Percentiles rank a stretch among this genome's conserved stretches.
Evolutionary conservation across 2,113 vertebrate genomes (phyloP).

Genomic region (Brachirus orientalis): DNA sequence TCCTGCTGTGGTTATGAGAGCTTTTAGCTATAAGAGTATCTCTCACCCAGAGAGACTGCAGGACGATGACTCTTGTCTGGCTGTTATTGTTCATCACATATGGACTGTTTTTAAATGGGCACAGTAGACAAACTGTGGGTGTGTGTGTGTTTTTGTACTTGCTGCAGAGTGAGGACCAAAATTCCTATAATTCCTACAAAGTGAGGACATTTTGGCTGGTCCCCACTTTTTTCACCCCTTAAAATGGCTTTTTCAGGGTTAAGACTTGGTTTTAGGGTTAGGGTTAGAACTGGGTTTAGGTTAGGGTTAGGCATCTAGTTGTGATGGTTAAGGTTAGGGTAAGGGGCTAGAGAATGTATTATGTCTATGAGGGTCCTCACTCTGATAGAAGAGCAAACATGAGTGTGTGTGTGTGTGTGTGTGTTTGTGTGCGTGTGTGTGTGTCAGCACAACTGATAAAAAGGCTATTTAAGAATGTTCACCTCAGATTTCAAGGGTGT

Average conservation of each 20-base stretch:
- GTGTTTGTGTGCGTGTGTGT: conserved; percentile 16
- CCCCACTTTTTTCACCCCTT: too few relatives aligned
- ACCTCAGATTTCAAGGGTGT: conserved; percentile 33
- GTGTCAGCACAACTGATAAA: conserved; percentile 24
- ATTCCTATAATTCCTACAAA: too few relatives aligned
- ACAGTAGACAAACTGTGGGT: background rate
- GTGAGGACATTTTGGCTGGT: too few relatives aligned
- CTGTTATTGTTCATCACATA: conserved; percentile 32
- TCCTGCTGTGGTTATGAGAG: conserved; percentile 30
- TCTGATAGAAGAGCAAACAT: too few relatives aligned
- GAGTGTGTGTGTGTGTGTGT: background rate
- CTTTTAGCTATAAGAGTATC: conserved; percentile 41
- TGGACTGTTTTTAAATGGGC: background rate
- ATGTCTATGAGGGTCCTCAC: too few relatives aligned
- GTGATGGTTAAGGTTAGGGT: too few relatives aligned
- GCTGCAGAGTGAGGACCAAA: too few relatives aligned
- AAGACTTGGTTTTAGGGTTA: too few relatives aligned
- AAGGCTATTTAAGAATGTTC: conserved; percentile 34
- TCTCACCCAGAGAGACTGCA: conserved; percentile 28
- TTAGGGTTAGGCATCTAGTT: too few relatives aligned
- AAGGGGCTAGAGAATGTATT: too few relatives aligned
- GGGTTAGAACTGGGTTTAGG: too few relatives aligned
- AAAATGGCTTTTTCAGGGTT: too few relatives aligned
- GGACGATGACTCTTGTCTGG: conserved; percentile 1
- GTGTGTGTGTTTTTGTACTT: background rate